These are phyloP conservation scores for Biston betularia DNA, from an alignment of 2,888 invertebrate species.

Conservation along the genomic window DNA sequence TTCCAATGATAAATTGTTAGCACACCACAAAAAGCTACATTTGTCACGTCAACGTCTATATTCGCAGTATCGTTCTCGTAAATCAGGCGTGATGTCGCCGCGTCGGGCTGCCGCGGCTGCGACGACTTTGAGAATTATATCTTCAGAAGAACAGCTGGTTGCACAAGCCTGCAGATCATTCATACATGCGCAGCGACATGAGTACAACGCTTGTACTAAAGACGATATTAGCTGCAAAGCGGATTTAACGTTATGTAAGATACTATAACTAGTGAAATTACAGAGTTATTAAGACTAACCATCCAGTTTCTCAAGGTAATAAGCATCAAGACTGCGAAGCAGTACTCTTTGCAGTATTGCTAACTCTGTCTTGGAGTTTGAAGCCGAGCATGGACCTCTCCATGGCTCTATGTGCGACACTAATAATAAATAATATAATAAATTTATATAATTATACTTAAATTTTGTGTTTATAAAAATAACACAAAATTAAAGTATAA, in stretches of 20 bases:
- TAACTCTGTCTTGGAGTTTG: too few relatives aligned
- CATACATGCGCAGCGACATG: background rate
- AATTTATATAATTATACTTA: too few relatives aligned
- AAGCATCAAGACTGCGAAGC: too few relatives aligned
- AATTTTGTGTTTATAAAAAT: too few relatives aligned
- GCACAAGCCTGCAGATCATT: background rate
- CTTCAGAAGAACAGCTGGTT: background rate
- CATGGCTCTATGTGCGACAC: too few relatives aligned
- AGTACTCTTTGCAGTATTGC: too few relatives aligned
- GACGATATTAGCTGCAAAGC: background rate
- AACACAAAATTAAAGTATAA: too few relatives aligned
- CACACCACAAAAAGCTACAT: slow-evolving; percentile 28
- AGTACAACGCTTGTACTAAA: background rate
- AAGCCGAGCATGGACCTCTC: too few relatives aligned
- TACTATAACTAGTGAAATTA: too few relatives aligned
- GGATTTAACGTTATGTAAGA: background rate
- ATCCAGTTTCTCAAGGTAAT: too few relatives aligned
- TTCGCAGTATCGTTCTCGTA: slow-evolving; percentile 45
- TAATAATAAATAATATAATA: too few relatives aligned
- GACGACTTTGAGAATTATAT: background rate
- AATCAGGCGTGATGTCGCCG: slow-evolving; percentile 43
- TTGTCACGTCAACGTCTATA: slow-evolving; percentile 31
- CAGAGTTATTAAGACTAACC: too few relatives aligned
- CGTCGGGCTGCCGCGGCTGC: slow-evolving; percentile 17
- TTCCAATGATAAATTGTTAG: slow-evolving; percentile 20